Conservation (phyloP, 2,797 vertebrate species). For the Nyctibius grandis region DNA sequence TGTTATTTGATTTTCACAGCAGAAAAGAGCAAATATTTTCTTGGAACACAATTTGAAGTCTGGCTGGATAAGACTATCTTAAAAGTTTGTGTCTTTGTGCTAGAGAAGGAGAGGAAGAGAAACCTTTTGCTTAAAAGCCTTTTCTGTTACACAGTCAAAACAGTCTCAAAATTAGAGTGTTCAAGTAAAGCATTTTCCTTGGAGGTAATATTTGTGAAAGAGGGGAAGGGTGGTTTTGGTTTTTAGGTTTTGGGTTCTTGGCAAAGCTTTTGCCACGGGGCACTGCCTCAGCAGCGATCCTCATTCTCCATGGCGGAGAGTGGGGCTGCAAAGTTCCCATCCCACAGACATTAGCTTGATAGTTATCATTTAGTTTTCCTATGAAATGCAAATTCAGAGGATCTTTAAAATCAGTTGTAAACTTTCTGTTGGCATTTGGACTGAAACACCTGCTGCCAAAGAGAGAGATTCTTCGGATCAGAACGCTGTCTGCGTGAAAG, state of each 20-base stretch:
- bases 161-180: background rate
- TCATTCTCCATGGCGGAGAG: rapidly evolving
- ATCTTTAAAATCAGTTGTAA: background rate
- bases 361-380: background rate
- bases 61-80: background rate
- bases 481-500: background rate
- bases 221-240: background rate
- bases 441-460: background rate
- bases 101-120: background rate
- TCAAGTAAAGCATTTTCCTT: background rate
- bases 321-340: background rate
- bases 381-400: background rate
- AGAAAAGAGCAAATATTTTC: constrained; percentile 51
- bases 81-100: background rate
- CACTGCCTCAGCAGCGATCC: rapidly evolving
- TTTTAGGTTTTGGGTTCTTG: background rate
- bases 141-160: background rate
- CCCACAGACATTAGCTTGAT: background rate
- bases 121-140: background rate
- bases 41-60: background rate
- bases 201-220: background rate
- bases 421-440: background rate
- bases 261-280: background rate
- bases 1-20: background rate
- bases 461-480: background rate